These are phyloP conservation scores for Globodera ellingtonae DNA, from an alignment of 1,140 invertebrate genomes.

Conservation along the genomic window DNA sequence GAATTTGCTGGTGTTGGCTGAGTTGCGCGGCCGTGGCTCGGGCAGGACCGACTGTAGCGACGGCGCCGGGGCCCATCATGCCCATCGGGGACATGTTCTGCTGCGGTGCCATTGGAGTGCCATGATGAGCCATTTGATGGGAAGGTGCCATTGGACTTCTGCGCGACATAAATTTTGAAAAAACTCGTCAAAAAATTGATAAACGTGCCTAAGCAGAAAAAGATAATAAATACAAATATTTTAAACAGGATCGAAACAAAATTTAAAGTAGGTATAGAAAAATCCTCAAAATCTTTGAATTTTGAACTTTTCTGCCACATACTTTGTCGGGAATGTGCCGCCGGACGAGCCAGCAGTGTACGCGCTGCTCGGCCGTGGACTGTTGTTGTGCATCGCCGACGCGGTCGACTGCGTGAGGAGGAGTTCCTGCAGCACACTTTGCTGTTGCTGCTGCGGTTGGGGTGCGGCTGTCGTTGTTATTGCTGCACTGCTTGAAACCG, in stretches of 20 bases:
- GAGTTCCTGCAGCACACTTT: conserved; percentile 20
- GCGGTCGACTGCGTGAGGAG: conserved; percentile 15
- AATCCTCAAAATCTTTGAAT: background rate
- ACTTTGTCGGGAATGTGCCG: conserved; percentile 18
- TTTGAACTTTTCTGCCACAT: background rate
- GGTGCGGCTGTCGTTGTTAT: conserved; percentile 12
- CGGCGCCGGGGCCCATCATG: background rate
- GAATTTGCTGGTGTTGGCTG: background rate
- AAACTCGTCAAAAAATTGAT: background rate
- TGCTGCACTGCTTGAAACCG: background rate
- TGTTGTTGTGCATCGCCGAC: conserved; percentile 13
- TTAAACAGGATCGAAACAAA: too few relatives aligned
- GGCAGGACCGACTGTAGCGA: background rate
- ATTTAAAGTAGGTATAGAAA: too few relatives aligned
- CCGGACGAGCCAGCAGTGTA: background rate
- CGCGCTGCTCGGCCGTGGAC: background rate
- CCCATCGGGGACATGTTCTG: background rate
- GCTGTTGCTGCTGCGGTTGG: background rate
- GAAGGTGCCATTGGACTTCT: conserved; percentile 18
- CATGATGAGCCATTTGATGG: background rate
- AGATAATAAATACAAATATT: too few relatives aligned
- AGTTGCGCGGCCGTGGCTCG: background rate
- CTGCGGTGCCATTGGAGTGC: background rate
- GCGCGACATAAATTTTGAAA: too few relatives aligned
- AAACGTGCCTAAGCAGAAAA: background rate